These are phyloP conservation scores for Donacobius atricapilla DNA, from an alignment of 2,113 vertebrate species.

Conservation along the genomic window DNA sequence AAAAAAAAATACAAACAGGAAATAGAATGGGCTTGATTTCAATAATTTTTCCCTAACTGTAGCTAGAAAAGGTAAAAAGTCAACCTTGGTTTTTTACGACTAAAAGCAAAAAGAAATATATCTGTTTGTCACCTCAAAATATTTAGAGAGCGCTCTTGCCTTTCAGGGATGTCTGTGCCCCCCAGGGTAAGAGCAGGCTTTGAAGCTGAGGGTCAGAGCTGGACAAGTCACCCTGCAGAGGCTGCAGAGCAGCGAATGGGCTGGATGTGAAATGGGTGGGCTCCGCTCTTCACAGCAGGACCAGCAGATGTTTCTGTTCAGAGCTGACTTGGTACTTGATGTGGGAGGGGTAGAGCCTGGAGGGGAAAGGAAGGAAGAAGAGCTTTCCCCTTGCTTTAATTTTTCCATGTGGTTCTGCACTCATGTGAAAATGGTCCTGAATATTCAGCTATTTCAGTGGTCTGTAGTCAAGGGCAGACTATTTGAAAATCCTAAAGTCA, in stretches of 20 bases:
- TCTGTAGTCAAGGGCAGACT: not conserved
- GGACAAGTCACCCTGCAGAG: not conserved
- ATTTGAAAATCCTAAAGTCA: not conserved
- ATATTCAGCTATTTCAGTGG: not conserved
- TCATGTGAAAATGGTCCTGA: not conserved
- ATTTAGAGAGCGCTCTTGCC: not conserved
- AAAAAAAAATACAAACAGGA: not conserved
- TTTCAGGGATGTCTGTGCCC: not conserved
- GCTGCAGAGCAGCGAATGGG: not conserved
- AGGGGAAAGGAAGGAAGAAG: not conserved
- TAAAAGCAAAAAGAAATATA: not conserved
- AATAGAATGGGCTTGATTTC: not conserved
- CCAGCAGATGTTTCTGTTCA: not conserved
- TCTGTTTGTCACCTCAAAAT: not conserved
- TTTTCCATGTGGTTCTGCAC: not conserved
- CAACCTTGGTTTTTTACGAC: not conserved
- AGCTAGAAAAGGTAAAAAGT: not conserved
- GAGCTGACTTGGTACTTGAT: not conserved
- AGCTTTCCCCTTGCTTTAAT: not conserved
- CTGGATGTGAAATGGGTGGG: fast-evolving
- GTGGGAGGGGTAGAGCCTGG: not conserved
- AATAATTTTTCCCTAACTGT: not conserved
- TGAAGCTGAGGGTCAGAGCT: not conserved
- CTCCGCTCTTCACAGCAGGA: fast-evolving
- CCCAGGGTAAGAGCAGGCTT: not conserved